Conservation (phyloP, 2,113 vertebrate species). For the Channa argus region DNA sequence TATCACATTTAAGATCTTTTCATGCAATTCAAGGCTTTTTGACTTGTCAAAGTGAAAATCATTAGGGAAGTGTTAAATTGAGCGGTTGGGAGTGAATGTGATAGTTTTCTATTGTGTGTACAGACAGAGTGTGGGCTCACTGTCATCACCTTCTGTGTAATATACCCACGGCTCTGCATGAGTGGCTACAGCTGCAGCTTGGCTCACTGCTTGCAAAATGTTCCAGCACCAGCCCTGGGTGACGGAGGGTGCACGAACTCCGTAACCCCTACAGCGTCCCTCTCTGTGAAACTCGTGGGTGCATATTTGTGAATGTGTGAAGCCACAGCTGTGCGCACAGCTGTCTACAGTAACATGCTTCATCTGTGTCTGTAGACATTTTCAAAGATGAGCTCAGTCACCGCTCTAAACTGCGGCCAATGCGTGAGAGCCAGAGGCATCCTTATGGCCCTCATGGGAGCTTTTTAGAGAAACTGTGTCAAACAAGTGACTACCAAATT, state of each 20-base stretch:
- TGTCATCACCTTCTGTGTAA: slow-evolving; percentile 50
- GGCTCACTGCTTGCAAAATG: slow-evolving; percentile 32
- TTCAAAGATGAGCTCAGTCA: slow-evolving; percentile 45
- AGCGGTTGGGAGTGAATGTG: slow-evolving; percentile 28
- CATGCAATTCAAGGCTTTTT: slow-evolving; percentile 32
- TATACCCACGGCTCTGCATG: slow-evolving; percentile 48
- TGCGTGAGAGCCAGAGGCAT: slow-evolving; percentile 27
- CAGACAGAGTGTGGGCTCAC: slow-evolving; percentile 25
- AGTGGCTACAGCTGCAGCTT: slow-evolving; percentile 65
- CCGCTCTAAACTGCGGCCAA: slow-evolving; percentile 38
- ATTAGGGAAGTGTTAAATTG: slow-evolving; percentile 55
- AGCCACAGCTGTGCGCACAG: slow-evolving; percentile 70
- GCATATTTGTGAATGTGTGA: not conserved
- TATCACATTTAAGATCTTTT: slow-evolving; percentile 34
- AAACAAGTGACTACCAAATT: not conserved
- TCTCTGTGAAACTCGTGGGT: slow-evolving; percentile 39
- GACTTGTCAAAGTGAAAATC: slow-evolving; percentile 47
- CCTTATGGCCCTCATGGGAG: slow-evolving; percentile 19
- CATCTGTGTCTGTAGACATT: slow-evolving; percentile 33
- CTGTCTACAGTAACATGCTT: slow-evolving; percentile 62
- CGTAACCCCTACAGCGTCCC: slow-evolving; percentile 45
- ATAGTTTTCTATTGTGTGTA: slow-evolving; percentile 38
- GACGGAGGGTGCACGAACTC: slow-evolving; percentile 66
- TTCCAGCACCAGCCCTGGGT: slow-evolving; percentile 48
- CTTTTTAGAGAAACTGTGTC: slow-evolving; percentile 20